These are phyloP conservation scores for Hypothenemus hampei DNA, from an alignment of 1,140 invertebrate species.

Conservation along the genomic window DNA sequence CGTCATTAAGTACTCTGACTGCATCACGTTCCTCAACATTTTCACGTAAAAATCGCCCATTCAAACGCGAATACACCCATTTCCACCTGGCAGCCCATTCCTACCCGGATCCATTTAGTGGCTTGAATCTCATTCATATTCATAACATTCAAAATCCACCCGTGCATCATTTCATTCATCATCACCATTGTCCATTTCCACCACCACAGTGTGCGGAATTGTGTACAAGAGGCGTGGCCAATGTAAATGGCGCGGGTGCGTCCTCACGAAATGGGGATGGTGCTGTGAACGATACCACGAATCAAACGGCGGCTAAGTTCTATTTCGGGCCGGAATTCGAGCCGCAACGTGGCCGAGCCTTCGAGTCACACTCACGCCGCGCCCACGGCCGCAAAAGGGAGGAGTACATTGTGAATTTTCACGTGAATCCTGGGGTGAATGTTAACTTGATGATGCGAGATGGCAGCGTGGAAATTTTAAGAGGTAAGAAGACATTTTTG, in stretches of 20 bases:
- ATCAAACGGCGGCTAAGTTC: constrained; percentile 44
- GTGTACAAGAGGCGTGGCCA: constrained; percentile 16
- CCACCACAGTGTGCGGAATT: constrained; percentile 33
- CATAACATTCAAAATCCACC: constrained; percentile 35
- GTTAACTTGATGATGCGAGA: constrained; percentile 63
- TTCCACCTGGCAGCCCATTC: constrained; percentile 11
- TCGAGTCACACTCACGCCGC: constrained; percentile 27
- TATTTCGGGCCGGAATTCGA: constrained; percentile 51
- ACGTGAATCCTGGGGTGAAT: constrained; percentile 64
- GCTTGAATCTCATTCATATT: constrained; percentile 22
- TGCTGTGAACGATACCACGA: constrained; percentile 26
- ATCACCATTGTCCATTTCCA: constrained; percentile 45
- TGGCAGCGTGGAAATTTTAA: constrained; percentile 56
- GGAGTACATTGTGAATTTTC: constrained; percentile 62
- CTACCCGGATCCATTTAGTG: constrained; percentile 26
- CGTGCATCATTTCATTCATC: constrained; percentile 41
- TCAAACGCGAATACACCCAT: constrained; percentile 14
- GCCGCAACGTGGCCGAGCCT: constrained; percentile 44
- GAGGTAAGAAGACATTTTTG: constrained; percentile 51
- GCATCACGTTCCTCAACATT: not conserved
- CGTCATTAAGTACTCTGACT: not conserved
- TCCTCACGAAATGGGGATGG: constrained; percentile 28
- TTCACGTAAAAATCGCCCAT: constrained; percentile 12
- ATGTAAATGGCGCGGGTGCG: constrained; percentile 34
- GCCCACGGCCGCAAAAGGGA: constrained; percentile 36